A percentile compares a stretch with the other conserved stretches of the same genome.
Conservation (phyloP, 2,797 vertebrate species). For the Rhabdomys pumilio region DNA sequence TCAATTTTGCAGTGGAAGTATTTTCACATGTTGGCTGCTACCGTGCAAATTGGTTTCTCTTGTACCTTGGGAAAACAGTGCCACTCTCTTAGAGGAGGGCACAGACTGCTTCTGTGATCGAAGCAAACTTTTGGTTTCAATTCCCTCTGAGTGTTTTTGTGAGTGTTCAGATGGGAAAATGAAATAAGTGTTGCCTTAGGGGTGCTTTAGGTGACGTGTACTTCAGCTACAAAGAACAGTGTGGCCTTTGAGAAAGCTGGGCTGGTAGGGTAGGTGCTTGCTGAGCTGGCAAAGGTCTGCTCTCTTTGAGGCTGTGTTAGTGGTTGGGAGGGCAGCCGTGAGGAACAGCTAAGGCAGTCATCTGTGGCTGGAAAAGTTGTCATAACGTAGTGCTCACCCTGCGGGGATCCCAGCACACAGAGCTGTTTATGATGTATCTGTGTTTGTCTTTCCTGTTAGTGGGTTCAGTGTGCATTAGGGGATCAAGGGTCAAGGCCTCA, state of each 20-base stretch:
- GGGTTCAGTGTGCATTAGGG: neutral
- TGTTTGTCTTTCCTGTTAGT: neutral
- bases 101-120: neutral
- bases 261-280: neutral
- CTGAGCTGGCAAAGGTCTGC: neutral
- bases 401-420: neutral
- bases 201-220: neutral
- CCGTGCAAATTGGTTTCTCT: slow-evolving; percentile 48
- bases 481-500: neutral
- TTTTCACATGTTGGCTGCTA: slow-evolving; percentile 63
- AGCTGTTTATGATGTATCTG: neutral
- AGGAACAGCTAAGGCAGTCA: neutral
- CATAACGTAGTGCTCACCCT: too few species aligned
- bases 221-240: neutral
- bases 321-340: neutral
- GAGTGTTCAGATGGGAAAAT: neutral
- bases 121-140: slow-evolving; percentile 1
- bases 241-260: neutral
- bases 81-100: neutral
- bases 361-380: neutral
- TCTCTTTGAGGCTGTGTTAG: neutral
- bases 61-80: neutral
- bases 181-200: neutral
- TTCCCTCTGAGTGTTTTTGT: slow-evolving; percentile 48
- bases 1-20: slow-evolving; percentile 71